Evolutionary conservation across 2,113 vertebrate genomes (phyloP).

Genomic region (Sorex araneus): DNA sequence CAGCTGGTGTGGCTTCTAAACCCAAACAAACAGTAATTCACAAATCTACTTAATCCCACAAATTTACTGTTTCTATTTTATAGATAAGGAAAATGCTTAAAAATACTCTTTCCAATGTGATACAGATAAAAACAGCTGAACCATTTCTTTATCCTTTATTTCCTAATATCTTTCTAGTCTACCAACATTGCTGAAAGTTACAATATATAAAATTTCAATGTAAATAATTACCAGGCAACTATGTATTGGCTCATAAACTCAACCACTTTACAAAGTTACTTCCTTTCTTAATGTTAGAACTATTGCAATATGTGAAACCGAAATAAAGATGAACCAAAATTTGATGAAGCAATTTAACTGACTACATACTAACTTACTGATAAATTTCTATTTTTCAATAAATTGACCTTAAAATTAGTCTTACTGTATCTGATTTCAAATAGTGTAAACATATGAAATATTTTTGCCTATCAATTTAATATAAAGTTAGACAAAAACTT

Average conservation of each 20-base stretch:
- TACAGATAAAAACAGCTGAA: slow-evolving; percentile 26
- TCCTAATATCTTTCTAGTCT: slow-evolving; percentile 10
- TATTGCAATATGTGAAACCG: slow-evolving; percentile 61
- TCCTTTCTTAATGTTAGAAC: slow-evolving; percentile 61
- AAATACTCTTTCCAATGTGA: slow-evolving; percentile 22
- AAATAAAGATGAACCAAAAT: slow-evolving; percentile 60
- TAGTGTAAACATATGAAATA: slow-evolving; percentile 41
- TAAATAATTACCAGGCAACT: slow-evolving; percentile 57
- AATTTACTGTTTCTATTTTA: slow-evolving; percentile 1
- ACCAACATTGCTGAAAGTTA: slow-evolving; percentile 17
- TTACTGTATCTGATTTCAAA: background rate
- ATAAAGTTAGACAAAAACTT: slow-evolving; percentile 24
- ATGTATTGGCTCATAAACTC: slow-evolving; percentile 51
- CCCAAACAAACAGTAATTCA: background rate
- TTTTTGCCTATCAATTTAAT: slow-evolving; percentile 35
- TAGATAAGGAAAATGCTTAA: slow-evolving; percentile 47
- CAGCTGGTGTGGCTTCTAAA: too few species aligned
- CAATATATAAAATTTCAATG: slow-evolving; percentile 24
- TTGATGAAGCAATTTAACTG: slow-evolving; percentile 63
- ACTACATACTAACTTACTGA: slow-evolving; percentile 54
- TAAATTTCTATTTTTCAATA: slow-evolving; percentile 10
- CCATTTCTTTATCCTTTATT: slow-evolving; percentile 5
- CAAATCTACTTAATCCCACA: slow-evolving; percentile 41
- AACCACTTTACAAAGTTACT: slow-evolving; percentile 62
- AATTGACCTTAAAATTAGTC: slow-evolving; percentile 18